A percentile compares a stretch with the other conserved stretches of the same genome.
Conservation (phyloP, 23 tunicate genomes). For the Ciona savignyi region DNA sequence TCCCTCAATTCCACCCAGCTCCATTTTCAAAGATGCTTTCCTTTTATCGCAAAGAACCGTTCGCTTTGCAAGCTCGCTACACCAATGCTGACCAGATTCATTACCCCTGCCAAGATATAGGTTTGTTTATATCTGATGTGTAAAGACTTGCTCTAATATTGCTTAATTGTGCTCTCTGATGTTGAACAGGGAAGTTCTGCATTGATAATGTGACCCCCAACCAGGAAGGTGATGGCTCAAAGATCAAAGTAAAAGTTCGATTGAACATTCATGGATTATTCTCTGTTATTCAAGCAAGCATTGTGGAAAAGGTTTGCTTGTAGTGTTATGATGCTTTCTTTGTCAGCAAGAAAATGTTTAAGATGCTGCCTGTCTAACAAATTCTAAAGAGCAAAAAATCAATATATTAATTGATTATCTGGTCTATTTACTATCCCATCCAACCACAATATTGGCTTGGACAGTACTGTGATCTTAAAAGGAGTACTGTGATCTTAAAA, state of each 20-base stretch:
- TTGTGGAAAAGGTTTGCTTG: slow-evolving; percentile 65
- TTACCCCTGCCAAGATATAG: slow-evolving; percentile 50
- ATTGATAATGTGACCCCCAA: slow-evolving; percentile 51
- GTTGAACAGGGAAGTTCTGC: slow-evolving; percentile 39
- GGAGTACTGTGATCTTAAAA: no score
- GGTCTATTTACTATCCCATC: no score
- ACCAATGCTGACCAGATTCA: slow-evolving; percentile 27
- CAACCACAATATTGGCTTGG: no score
- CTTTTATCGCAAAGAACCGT: slow-evolving; percentile 71
- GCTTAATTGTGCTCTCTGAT: no score
- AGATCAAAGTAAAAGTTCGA: slow-evolving; percentile 82
- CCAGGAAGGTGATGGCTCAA: slow-evolving; percentile 61
- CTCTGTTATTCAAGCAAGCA: slow-evolving; percentile 65
- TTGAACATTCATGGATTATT: slow-evolving; percentile 73
- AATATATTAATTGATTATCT: no score
- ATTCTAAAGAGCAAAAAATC: no score
- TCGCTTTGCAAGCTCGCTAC: slow-evolving; percentile 60
- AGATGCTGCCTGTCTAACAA: no score
- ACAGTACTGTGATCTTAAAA: no score
- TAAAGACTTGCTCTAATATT: no score
- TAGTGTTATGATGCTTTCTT: no score
- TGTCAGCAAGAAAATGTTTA: no score
- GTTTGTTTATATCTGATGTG: no score
- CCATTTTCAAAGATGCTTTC: slow-evolving; percentile 82
- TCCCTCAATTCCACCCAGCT: slow-evolving; percentile 60